These are phyloP conservation scores for Oscheius sp. DNA, from an alignment of 2,888 invertebrate species.

Conservation along the genomic window DNA sequence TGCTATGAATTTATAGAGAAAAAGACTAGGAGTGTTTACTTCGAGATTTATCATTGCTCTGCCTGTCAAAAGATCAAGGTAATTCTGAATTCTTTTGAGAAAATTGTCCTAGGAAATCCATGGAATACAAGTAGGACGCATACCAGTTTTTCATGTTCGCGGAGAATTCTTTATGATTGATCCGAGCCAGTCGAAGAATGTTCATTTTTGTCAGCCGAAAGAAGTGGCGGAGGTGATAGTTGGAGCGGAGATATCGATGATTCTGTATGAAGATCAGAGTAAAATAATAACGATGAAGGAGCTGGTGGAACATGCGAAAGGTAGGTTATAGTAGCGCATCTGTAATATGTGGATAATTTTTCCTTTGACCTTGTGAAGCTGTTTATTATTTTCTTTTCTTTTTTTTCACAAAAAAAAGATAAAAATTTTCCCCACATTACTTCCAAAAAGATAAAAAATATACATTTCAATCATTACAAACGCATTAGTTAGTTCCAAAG, in stretches of 20 bases:
- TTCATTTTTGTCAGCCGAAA: constrained; percentile 7
- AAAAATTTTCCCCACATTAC: too few species aligned
- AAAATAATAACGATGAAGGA: not conserved
- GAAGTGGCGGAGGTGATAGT: not conserved
- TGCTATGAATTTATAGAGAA: constrained; percentile 9
- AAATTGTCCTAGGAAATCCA: not conserved
- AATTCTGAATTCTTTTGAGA: too few species aligned
- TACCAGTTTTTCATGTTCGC: not conserved
- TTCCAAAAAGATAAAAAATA: too few species aligned
- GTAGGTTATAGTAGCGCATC: too few species aligned
- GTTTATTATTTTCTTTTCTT: not conserved
- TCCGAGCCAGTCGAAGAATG: not conserved
- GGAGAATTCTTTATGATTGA: constrained; percentile 3
- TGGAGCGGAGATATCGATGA: not conserved
- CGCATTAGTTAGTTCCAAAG: too few species aligned
- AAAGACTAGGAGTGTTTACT: constrained; percentile 7
- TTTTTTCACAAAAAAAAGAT: not conserved
- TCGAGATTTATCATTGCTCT: constrained; percentile 5
- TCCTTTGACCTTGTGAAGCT: not conserved
- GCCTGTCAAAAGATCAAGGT: constrained; percentile 1
- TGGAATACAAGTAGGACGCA: not conserved
- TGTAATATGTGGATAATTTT: too few species aligned
- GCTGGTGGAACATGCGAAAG: too few species aligned
- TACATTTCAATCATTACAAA: too few species aligned
- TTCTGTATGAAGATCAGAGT: not conserved